Evolutionary conservation across 2,113 vertebrate species (phyloP).

Genomic region (Anoura caudifer): DNA sequence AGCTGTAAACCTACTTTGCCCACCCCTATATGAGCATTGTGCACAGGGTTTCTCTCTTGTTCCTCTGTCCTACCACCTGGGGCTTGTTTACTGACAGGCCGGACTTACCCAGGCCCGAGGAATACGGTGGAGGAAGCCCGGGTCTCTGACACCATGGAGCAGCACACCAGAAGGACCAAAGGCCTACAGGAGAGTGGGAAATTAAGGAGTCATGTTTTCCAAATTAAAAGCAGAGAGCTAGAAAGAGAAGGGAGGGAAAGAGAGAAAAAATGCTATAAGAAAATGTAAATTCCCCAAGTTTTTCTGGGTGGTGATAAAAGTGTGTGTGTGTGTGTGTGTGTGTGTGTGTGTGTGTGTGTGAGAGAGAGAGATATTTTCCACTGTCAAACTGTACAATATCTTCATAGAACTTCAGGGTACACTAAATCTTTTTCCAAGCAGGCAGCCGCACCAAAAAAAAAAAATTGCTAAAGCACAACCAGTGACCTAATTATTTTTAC

Average conservation of each 20-base stretch:
- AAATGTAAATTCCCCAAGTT: neutral
- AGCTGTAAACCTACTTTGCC: neutral
- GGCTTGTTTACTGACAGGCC: neutral
- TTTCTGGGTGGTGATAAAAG: constrained; percentile 2
- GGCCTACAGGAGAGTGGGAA: neutral
- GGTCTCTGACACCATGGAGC: neutral
- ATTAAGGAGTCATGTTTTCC: neutral
- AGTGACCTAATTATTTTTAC: neutral
- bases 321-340: too few relatives aligned
- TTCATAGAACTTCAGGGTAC: constrained; percentile 14
- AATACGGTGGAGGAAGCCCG: neutral
- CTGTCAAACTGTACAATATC: neutral
- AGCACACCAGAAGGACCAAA: neutral
- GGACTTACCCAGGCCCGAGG: neutral
- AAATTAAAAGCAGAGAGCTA: neutral
- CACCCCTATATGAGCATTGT: neutral
- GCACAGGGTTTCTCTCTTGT: neutral
- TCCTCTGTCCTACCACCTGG: neutral
- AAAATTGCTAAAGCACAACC: neutral
- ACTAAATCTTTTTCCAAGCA: constrained; percentile 17
- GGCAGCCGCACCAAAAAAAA: neutral
- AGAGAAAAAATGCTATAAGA: neutral
- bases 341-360: too few relatives aligned
- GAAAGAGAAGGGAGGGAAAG: neutral
- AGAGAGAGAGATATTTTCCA: constrained; percentile 41